A percentile compares a stretch with the other conserved stretches of the same genome.
These are phyloP conservation scores for Atrichornis clamosus DNA, from an alignment of 2,113 vertebrate genomes.

Conservation along the genomic window DNA sequence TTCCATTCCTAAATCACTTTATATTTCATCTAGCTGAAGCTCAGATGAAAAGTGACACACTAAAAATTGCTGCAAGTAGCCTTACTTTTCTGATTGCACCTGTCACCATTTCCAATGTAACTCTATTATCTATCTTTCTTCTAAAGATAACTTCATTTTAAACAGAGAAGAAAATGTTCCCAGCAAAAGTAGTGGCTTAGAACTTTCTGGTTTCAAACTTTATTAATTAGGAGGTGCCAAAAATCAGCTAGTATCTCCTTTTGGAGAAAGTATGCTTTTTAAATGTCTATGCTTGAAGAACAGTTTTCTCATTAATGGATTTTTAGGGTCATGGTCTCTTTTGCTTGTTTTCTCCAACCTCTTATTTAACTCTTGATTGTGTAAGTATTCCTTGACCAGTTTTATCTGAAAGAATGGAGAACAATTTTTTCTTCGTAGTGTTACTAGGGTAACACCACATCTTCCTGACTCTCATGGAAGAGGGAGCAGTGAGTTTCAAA, in stretches of 20 bases:
- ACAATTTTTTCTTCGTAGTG: not conserved
- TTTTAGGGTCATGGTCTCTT: not conserved
- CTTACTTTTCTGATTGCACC: not conserved
- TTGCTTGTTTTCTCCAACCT: not conserved
- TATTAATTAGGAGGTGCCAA: not conserved
- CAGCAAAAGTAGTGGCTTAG: not conserved
- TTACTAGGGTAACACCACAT: not conserved
- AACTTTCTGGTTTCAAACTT: not conserved
- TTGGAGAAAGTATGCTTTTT: not conserved
- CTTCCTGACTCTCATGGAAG: not conserved
- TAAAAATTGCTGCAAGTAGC: not conserved
- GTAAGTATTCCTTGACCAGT: not conserved
- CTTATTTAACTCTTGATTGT: not conserved
- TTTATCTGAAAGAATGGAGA: not conserved
- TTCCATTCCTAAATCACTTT: not conserved
- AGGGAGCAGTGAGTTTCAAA: not conserved
- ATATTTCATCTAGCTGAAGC: not conserved
- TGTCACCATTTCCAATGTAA: not conserved
- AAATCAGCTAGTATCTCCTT: not conserved
- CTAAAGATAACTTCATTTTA: not conserved
- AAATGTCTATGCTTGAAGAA: not conserved
- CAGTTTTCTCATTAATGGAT: not conserved
- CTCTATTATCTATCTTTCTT: not conserved
- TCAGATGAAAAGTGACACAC: not conserved
- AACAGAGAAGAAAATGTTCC: not conserved